Base-by-base conservation (phyloP, 1,140 invertebrate species). In the Ganaspis sp. region DNA sequence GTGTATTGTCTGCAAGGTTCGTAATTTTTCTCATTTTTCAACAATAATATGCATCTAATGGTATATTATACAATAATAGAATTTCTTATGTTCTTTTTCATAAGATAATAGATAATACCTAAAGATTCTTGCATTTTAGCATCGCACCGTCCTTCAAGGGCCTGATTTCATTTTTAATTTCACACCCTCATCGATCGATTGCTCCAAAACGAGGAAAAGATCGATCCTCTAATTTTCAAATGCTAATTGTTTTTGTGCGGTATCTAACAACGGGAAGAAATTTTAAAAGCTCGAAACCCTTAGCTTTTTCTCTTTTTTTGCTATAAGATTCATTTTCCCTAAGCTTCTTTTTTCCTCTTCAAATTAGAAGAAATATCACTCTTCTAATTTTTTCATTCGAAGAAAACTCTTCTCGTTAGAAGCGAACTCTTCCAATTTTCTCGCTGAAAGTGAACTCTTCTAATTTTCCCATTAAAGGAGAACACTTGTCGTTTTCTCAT, bases 1-100 rank as follows among this genome's bases (percentile, higher is more conserved):
- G 78, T 87, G 84, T 87, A 87, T 85, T 87, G 85, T 85, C 82
- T 85, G 81, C 76, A 85, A 83, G 81, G 77, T 86, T 87, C 84
- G 79, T 84, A 83, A 80, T 82, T 82, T 82, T 77, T 81, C 80
- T 82, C 81, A 80, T 77, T 82, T 49, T 79, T 82, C 76, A 83
- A 83, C 80, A 81, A 84, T 84, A 86, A 80, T 84, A 84, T 83
- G 80, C 74, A 84, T 83, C 82, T 85, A 85, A 78, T 80, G 81
- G 84, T 81, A 83, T 80, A 85, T 85, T 79, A 81, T 84, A 81
- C 81, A 87, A 86, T 83, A 85, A 81, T 82, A 84, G 77, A 83
- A 83, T 81, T 79, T 83, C 69, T 82, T 73, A 75, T 86, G 76
- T 75, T 79, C 76, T 79, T 77, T 79, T 83, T 64, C 19, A 58